These are phyloP conservation scores for Eubasilissa regina DNA, from an alignment of 1,140 invertebrate species.

Conservation along the genomic window DNA sequence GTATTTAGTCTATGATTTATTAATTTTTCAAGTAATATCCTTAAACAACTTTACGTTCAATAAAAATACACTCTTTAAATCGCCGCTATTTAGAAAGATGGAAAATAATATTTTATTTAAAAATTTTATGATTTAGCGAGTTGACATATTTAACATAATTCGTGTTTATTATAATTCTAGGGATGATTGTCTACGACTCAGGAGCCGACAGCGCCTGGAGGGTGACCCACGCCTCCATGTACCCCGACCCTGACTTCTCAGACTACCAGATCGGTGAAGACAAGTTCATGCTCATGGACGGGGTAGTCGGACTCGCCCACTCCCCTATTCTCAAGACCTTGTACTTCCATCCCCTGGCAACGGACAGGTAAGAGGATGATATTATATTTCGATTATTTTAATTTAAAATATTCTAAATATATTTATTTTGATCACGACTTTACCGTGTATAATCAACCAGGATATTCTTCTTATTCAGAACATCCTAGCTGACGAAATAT, in stretches of 20 bases:
- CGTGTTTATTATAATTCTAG: constrained; percentile 65
- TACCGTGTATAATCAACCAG: too few relatives aligned
- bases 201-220: constrained; percentile 82
- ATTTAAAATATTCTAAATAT: too few relatives aligned
- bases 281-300: constrained; percentile 84
- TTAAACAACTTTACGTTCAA: too few relatives aligned
- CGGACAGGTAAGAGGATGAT: constrained; percentile 74
- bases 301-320: constrained; percentile 84
- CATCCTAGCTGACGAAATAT: too few relatives aligned
- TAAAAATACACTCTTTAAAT: too few relatives aligned
- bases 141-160: not conserved
- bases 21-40: too few relatives aligned
- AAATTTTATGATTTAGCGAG: too few relatives aligned
- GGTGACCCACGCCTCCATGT: constrained; percentile 83
- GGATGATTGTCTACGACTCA: constrained; percentile 82
- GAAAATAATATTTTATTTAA: too few relatives aligned
- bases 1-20: too few relatives aligned
- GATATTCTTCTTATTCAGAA: too few relatives aligned
- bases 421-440: too few relatives aligned
- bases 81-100: too few relatives aligned
- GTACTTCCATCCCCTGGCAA: constrained; percentile 88
- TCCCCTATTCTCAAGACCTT: constrained; percentile 78
- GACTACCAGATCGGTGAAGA: constrained; percentile 77
- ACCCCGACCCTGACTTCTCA: constrained; percentile 83
- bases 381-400: not conserved